Base-by-base conservation (phyloP, 2,113 vertebrate species). In the Lethenteron reissneri region DNA sequence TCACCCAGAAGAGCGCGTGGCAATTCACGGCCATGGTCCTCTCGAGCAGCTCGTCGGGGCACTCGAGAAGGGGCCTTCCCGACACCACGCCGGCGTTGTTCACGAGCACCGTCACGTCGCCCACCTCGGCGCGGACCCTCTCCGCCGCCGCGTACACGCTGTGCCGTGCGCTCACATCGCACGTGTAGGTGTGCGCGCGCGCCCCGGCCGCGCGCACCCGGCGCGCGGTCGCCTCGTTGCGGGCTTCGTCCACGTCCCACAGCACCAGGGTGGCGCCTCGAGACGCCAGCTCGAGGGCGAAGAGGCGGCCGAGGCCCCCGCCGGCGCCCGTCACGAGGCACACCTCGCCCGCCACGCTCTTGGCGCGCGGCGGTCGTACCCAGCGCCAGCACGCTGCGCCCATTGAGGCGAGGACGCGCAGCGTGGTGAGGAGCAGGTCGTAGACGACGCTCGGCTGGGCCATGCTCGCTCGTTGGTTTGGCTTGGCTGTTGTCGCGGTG, bases 71-170 rank as follows among this genome's bases (percentile, higher is more conserved):
- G 19, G 75, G 74, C 41, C 58, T 71, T 12, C 64, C 58, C 10
- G 73, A 8, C 9, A 58, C 25, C 2, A 74, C n/a, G 3, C 73
- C 70, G 19, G 70, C 74, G n/a, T 83, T 84, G 75, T 82, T 84
- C 73, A 81, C 75, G 75, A 83, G 74, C 9, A 84, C 75, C 0
- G 81, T 78, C 2, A 83, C 77, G 5, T 81, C 76, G 11, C 77
- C 78, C 74, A 82, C 73, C 56, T 84, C 74, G 41, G 77, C 71
- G 70, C 74, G 10, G 76, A 71, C 71, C 87, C 88, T 82, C 71
- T 88, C 83, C 21, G 92, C 88, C 2, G 87, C 83, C 75, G 77
- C 78, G 80, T 92, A 89, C 12, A 95, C 60, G 0, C 90, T 87
- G 10, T 80, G 79, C 70, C 80, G 87, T 75, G 88, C 83, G 73